Base-by-base conservation (phyloP, 2,113 vertebrate genomes). In the Anas platyrhynchos region DNA sequence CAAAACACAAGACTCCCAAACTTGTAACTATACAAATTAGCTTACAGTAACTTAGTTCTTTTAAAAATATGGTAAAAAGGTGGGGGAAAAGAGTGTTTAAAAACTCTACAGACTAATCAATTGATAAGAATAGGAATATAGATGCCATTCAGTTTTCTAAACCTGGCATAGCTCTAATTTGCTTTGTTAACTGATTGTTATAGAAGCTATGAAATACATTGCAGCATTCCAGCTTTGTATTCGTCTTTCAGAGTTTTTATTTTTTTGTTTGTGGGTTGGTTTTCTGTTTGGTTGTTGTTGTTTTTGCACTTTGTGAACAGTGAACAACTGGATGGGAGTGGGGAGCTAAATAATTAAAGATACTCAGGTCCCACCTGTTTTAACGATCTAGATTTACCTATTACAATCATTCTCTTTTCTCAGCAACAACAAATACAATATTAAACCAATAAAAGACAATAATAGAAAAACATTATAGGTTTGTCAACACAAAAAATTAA, bases 371-470 rank as follows among this genome's bases (percentile, higher is more conserved):
- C 96, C 86, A 96, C 76, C 44, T 94, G 83, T 93, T 86, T 94
- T 85, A 91, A 43, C 54, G 83, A 89, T 94, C 88, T 97, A 97
- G 82, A 96, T 95, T 91, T 97, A 94, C 92, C 85, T 91, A 83
- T 89, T 95, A 96, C 91, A 95, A 95, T 93, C 58, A 68, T 92
- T 97, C 80, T 97, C 77, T 92, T 96, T 93, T 97, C 93, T 96
- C 72, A 93, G 95, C 63, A 98, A 91, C 85, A 96, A 97, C 66
- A 95, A 90, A 96, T 85, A 66, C 74, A 93, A 96, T 76, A 96
- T 88, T 94, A 94, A 97, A 96, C 46, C 77, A 94, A 96, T 74
- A 94, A 94, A 91, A 55, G 78, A 97, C 89, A 97, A 74, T 83
- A 93, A 91, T 77, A 95, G 94, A 48, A 96, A 95, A 97, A 95